Evolutionary conservation across 1,140 invertebrate genomes (phyloP), one percentile per base, ranked within the genome.

Genomic region (Harpegnathos saltator): DNA sequence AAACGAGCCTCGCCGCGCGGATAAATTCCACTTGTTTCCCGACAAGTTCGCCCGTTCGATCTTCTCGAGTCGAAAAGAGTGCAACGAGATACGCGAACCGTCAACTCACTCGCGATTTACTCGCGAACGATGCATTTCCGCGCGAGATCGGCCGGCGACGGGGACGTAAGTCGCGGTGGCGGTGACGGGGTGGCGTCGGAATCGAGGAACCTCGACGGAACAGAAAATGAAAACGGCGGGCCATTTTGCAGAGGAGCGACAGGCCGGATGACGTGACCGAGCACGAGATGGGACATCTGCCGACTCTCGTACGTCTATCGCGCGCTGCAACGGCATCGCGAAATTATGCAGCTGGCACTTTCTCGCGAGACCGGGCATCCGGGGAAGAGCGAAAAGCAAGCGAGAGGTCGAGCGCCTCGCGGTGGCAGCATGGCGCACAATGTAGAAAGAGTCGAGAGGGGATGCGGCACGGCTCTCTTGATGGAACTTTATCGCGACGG

Each of bases 261-360:
- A 80, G n/a, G 69, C 75, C 52, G 33, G 63, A 77, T 58, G 75
- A 80, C 65, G 52, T 80, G 75, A 69, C 29, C 82, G 82, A 78
- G 86, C 83, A 84, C 66, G 71, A 75, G 22, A 26, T 61, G 52
- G 73, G 71, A 81, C 83, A 66, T 52, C 65, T 69, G 86, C 71
- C 82, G 68, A 54, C 33, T 82, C 69, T 66, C 75, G 33, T 62
- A 78, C 66, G 65, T 74, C 84, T 62, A 84, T 58, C 80, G 77
- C 59, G 59, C 54, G 59, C 75, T 65, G 68, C 56, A 72, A 33
- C 58, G 62, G 73, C 22, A 52, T 75, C 61, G 78, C 77, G 63
- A 89, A 89, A 89, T 89, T 89, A 88, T 72, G 62, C 85, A 74
- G 73, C 73, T 19, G 68, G 15, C 72, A 69, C 62, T 72, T 65